A percentile compares a stretch with the other conserved stretches of the same genome.
Conservation (phyloP, 2,888 invertebrate genomes). For the Mythimna ferrago region DNA sequence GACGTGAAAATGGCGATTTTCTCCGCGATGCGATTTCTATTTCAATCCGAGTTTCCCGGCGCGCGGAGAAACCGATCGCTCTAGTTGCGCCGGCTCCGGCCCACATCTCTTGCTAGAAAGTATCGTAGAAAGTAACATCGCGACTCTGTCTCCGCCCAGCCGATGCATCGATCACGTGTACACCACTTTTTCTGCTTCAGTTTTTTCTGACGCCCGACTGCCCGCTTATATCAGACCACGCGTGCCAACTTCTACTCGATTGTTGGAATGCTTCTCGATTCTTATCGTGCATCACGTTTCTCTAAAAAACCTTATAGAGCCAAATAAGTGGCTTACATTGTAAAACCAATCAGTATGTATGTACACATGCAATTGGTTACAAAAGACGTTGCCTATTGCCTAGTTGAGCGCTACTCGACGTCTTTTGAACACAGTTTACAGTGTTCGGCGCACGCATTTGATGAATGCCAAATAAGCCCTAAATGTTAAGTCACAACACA, state of each 20-base stretch:
- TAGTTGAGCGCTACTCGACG: constrained; percentile 37
- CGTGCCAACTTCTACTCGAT: constrained; percentile 57
- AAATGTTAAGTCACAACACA: constrained; percentile 73
- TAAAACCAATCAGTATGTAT: constrained; percentile 16
- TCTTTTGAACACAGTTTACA: constrained; percentile 49
- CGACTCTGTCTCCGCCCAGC: constrained; percentile 82
- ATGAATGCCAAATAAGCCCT: constrained; percentile 70
- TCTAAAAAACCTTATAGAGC: constrained; percentile 49
- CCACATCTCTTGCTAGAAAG: constrained; percentile 91
- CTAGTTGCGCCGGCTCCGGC: constrained; percentile 87
- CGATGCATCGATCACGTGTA: constrained; percentile 86
- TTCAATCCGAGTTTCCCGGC: constrained; percentile 90
- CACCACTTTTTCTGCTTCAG: constrained; percentile 77
- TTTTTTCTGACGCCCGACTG: constrained; percentile 71
- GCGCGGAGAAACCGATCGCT: constrained; percentile 90
- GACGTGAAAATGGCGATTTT: constrained; percentile 88
- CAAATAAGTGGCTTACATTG: constrained; percentile 34
- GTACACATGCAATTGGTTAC: constrained; percentile 54
- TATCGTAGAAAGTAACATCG: constrained; percentile 90
- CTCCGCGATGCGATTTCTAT: constrained; percentile 88
- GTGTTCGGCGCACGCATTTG: constrained; percentile 53
- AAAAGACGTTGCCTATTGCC: constrained; percentile 47
- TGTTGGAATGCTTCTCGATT: constrained; percentile 63
- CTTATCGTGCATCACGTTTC: constrained; percentile 55
- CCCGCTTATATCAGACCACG: constrained; percentile 62